Evolutionary conservation across 92 coral and sea anemone species (phyloP).

Genomic region (Nematostella vectensis): DNA sequence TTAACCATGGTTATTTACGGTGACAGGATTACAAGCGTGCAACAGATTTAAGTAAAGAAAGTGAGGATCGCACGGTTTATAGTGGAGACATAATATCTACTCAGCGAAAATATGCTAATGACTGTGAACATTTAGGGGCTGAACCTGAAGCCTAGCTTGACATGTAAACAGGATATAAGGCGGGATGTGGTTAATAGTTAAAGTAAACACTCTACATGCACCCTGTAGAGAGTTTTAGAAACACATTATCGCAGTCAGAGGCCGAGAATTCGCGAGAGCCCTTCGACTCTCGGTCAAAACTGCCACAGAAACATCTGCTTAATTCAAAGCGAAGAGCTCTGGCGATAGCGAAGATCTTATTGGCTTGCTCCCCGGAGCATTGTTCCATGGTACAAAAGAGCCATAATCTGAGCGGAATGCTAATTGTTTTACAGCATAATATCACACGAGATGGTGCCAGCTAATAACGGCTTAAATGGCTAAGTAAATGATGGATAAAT

Average conservation of each 20-base stretch:
- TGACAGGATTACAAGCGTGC: no score
- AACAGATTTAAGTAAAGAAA: no score
- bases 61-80: no score
- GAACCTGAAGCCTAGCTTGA: neutral
- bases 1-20: no score
- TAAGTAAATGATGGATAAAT: constrained; percentile 30
- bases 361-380: constrained; percentile 42
- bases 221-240: no score
- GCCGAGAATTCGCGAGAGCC: no score
- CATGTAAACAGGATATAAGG: constrained; percentile 35
- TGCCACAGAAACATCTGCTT: constrained; percentile 26
- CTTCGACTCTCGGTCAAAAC: neutral
- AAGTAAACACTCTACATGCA: neutral
- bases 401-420: constrained; percentile 80
- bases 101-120: constrained; percentile 7
- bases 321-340: constrained; percentile 6
- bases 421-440: constrained; percentile 75
- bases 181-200: constrained; percentile 29
- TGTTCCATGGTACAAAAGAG: constrained; percentile 50
- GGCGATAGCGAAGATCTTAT: no score
- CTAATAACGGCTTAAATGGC: constrained; percentile 78
- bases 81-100: no score
- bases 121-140: neutral
- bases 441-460: constrained; percentile 80
- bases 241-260: no score